Percentiles rank a stretch among this genome's conserved stretches.
Conservation (phyloP, 2,113 vertebrate species). For the Neogale vison region DNA sequence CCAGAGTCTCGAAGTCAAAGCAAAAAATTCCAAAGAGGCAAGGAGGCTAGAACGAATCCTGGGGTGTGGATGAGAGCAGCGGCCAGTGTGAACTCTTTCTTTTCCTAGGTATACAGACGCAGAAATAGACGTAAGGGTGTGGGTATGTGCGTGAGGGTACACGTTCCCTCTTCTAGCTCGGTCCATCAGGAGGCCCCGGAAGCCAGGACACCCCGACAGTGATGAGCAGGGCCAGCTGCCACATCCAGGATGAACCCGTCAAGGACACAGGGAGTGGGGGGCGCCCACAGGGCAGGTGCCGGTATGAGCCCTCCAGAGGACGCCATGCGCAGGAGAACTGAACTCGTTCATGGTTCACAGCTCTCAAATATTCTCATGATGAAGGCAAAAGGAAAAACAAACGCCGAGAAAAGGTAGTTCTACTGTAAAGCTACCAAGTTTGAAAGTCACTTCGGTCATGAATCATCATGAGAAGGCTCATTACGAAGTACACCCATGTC, state of each 20-base stretch:
- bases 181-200: neutral
- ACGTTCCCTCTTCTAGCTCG: neutral
- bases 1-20: neutral
- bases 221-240: neutral
- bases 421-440: conserved; percentile 47
- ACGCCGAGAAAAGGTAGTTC: conserved; percentile 16
- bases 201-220: neutral
- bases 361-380: neutral
- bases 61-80: neutral
- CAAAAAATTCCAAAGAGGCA: neutral
- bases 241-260: too few relatives aligned
- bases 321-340: neutral
- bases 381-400: conserved; percentile 17
- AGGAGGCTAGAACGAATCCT: neutral
- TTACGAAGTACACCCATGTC: conserved; percentile 19
- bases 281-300: neutral
- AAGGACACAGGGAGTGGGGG: too few relatives aligned
- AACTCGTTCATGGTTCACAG: neutral
- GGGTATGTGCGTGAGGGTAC: neutral
- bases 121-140: neutral
- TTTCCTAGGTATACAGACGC: neutral
- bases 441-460: conserved; percentile 48
- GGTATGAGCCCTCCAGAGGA: neutral
- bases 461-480: neutral
- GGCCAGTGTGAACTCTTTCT: neutral